phyloP scores from a whole-genome alignment of 1,140 invertebrate species.

The Drosophila rufa region DNA sequence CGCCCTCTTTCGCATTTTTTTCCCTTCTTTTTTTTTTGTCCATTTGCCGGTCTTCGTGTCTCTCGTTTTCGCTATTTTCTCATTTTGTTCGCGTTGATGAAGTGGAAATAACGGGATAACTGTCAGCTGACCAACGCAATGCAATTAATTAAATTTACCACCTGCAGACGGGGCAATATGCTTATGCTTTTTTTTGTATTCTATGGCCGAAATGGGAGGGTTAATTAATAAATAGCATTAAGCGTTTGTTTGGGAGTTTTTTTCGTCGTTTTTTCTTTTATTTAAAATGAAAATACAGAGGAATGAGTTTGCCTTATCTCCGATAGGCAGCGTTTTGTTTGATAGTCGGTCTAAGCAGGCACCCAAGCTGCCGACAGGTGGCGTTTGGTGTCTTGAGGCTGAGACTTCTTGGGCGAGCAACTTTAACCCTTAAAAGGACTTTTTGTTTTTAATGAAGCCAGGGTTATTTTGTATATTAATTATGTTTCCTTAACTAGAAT shows the following conservation, averaged over 20 bases:
- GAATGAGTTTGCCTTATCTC: neutral
- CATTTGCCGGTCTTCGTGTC: slow-evolving; percentile 31
- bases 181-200: neutral
- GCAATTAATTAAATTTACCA: slow-evolving; percentile 28
- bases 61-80: slow-evolving; percentile 33
- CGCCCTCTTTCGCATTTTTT: slow-evolving; percentile 36
- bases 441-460: too few relatives aligned
- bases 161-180: slow-evolving; percentile 5
- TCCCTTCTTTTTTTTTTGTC: slow-evolving; percentile 7
- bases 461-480: too few relatives aligned
- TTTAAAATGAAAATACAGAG: neutral
- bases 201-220: neutral
- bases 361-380: neutral
- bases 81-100: slow-evolving; percentile 57
- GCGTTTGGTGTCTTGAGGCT: neutral
- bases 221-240: slow-evolving; percentile 8
- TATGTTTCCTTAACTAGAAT: too few relatives aligned
- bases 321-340: neutral
- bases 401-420: neutral
- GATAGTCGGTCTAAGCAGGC: neutral
- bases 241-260: neutral
- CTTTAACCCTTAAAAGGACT: neutral
- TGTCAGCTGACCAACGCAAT: slow-evolving; percentile 32
- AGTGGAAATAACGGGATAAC: slow-evolving; percentile 59
- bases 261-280: neutral